Base-by-base conservation (phyloP, 2,797 vertebrate genomes). In the Rachycentron canadum region DNA sequence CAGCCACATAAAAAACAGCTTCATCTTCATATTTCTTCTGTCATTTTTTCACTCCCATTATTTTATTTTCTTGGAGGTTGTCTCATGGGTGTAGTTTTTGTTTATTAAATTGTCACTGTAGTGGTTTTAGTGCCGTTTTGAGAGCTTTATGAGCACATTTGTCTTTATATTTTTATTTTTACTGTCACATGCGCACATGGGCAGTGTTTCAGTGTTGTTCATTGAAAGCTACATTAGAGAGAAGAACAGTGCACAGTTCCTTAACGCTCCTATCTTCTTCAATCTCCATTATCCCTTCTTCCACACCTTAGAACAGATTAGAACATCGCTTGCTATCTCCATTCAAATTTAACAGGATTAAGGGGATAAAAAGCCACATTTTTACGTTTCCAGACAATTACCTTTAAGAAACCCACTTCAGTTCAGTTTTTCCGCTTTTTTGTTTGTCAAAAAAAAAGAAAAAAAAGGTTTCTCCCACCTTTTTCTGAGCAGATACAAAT, bases 261-360 rank as follows among this genome's bases (percentile, higher is more conserved):
- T 78, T 57, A 69, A 78, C 8, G 2, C 76, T 79, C 65, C 2
- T 88, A 91, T 92, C 90, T 79, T 85, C 69, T 30, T 69, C 84
- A 40, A 90, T 91, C 91, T 91, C 83, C 56, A 83, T 92, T 88
- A 92, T 91, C 88, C 86, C 73, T 64, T 85, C 86, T 83, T 89
- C 86, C 88, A 87, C 91, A 94, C 92, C 91, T 94, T 91, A 17
- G 81, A 83, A 76, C 85, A 91, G 91, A 93, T 93, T 90, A 91
- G 79, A 82, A 86, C 49, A 19, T 52, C 60, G 58, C 87, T 68
- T 19, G 78, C 85, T 84, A 92, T 94, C 91, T 89, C 82, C 60
- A 75, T 64, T 73, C 87, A 89, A 13, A 92, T 91, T 91, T 92
- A 93, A 93, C 91, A 79, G 89, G 93, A 93, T 93, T 94, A 94